Percentiles rank a stretch among this genome's conserved stretches.
These are phyloP conservation scores for Phyllostomus hastatus DNA, from an alignment of 2,113 vertebrate genomes.

Conservation along the genomic window DNA sequence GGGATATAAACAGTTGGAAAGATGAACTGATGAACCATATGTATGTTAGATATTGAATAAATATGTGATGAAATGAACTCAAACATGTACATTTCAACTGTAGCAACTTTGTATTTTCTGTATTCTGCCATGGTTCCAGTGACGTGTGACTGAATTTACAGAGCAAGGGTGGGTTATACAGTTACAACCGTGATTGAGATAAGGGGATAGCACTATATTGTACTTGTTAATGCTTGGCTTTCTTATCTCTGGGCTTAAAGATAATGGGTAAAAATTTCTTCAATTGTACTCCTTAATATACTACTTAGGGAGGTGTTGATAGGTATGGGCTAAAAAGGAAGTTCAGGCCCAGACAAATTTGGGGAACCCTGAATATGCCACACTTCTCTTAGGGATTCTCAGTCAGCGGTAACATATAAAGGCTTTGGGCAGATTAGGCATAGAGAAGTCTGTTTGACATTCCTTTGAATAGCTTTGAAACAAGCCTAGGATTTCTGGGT, in stretches of 20 bases:
- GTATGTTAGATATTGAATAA: background rate
- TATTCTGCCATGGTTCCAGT: background rate
- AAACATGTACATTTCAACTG: background rate
- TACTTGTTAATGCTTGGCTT: constrained; percentile 16
- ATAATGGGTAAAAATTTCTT: background rate
- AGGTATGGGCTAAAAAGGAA: constrained; percentile 29
- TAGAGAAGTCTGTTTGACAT: background rate
- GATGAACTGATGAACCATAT: background rate
- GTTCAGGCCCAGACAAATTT: background rate
- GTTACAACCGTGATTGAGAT: background rate
- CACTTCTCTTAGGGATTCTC: background rate
- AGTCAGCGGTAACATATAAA: background rate
- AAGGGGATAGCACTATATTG: background rate
- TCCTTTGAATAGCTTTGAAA: background rate
- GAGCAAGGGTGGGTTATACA: background rate
- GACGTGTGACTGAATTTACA: background rate
- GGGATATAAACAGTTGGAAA: background rate
- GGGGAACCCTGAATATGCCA: background rate
- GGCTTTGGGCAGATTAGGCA: background rate
- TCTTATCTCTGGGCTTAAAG: constrained; percentile 17
- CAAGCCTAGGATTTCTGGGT: background rate
- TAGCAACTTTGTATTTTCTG: background rate
- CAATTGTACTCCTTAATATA: background rate
- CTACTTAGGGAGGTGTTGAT: background rate
- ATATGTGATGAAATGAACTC: background rate